Evolutionary conservation across 1,140 invertebrate species (phyloP).

Genomic region (Parapsyche elsis): DNA sequence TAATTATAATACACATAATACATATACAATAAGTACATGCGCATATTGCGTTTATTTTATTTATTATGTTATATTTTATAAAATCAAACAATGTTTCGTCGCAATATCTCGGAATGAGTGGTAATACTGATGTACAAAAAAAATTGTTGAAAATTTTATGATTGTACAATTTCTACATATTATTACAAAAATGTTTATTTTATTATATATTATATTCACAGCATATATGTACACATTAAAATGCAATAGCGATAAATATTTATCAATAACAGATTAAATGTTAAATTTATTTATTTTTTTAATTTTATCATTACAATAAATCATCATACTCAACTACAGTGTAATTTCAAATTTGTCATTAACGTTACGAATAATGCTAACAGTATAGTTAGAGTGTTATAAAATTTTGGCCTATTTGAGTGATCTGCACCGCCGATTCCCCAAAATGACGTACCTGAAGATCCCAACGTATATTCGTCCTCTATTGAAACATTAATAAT

Average conservation of each 20-base stretch:
- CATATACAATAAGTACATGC: background rate
- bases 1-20: constrained; percentile 27
- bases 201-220: background rate
- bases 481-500: constrained; percentile 32
- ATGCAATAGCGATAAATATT: constrained; percentile 13
- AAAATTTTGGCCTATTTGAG: constrained; percentile 29
- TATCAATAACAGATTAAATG: background rate
- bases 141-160: background rate
- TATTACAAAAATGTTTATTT: background rate
- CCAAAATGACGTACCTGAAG: constrained; percentile 50
- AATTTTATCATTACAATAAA: background rate
- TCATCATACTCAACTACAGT: constrained; percentile 36
- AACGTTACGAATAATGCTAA: constrained; percentile 11
- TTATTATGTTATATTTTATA: too few species aligned
- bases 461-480: constrained; percentile 48
- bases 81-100: too few species aligned
- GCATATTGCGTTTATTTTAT: too few species aligned
- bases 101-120: too few species aligned
- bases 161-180: constrained; percentile 3
- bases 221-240: constrained; percentile 18
- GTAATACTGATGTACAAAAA: too few species aligned
- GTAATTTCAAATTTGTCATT: constrained; percentile 19
- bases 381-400: constrained; percentile 19
- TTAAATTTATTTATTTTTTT: background rate
- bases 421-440: constrained; percentile 42